phyloP scores from a whole-genome alignment of 2,113 vertebrate species.

The Hassar affinis region DNA sequence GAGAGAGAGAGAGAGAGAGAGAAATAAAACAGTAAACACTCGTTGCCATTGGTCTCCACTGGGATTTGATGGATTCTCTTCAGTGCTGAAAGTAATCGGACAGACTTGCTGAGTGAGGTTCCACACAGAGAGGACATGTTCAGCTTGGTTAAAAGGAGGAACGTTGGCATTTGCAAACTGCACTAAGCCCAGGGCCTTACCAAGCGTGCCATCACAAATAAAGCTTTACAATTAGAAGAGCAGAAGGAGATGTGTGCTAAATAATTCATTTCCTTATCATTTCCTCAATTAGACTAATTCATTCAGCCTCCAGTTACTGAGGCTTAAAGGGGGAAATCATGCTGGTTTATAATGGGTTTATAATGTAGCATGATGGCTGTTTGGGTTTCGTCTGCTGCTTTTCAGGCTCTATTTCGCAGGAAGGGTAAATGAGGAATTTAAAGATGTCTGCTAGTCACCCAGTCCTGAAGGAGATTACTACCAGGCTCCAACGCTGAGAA shows the following conservation, averaged over 20 bases:
- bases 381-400: background rate
- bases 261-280: conserved; percentile 29
- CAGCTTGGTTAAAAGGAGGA: conserved; percentile 22
- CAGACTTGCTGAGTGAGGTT: conserved; percentile 43
- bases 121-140: conserved; percentile 31
- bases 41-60: conserved; percentile 16
- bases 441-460: background rate
- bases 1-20: background rate
- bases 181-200: conserved; percentile 29
- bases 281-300: conserved; percentile 22
- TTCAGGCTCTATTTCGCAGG: conserved; percentile 2
- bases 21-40: conserved; percentile 35
- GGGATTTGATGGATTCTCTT: conserved; percentile 37
- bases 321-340: background rate
- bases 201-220: conserved; percentile 23
- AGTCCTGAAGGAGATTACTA: background rate
- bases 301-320: conserved; percentile 23
- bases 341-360: conserved; percentile 17
- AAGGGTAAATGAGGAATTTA: background rate
- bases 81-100: conserved; percentile 57
- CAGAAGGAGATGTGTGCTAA: conserved; percentile 19
- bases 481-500: background rate
- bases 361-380: conserved; percentile 28
- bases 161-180: conserved; percentile 34
- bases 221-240: conserved; percentile 13